Percentiles rank a stretch among this genome's conserved stretches.
These are phyloP conservation scores for Pipistrellus pipistrellus DNA, from an alignment of 2,797 vertebrate species.

Conservation along the genomic window DNA sequence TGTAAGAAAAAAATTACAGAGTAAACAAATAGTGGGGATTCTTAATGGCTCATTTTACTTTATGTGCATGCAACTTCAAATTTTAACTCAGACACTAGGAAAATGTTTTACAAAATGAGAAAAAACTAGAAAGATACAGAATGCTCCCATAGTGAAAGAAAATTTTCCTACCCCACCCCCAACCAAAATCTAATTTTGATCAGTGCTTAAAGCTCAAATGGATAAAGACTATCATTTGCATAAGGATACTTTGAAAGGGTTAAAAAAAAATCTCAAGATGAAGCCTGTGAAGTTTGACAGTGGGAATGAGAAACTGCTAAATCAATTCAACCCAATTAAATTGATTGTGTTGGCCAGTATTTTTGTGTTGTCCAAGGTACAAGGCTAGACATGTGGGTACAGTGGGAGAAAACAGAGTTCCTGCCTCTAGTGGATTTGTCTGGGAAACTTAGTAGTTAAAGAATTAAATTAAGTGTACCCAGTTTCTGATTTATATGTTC, in stretches of 20 bases:
- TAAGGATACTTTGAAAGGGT: constrained; percentile 44
- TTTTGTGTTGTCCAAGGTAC: background rate
- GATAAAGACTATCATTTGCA: constrained; percentile 52
- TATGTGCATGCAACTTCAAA: background rate
- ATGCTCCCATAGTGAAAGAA: background rate
- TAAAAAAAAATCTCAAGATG: constrained; percentile 34
- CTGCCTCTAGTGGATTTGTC: background rate
- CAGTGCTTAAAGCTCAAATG: background rate
- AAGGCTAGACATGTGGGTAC: background rate
- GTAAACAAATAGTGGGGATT: background rate
- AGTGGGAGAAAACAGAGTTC: background rate
- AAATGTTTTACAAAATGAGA: constrained; percentile 37
- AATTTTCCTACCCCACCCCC: background rate
- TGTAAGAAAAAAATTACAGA: background rate
- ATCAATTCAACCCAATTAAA: background rate
- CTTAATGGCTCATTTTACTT: background rate
- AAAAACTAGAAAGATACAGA: constrained; percentile 26
- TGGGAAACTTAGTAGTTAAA: background rate
- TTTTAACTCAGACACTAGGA: constrained; percentile 9
- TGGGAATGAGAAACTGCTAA: constrained; percentile 16
- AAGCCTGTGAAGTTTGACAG: constrained; percentile 35
- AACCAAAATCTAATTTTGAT: constrained; percentile 16
- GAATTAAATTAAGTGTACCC: background rate
- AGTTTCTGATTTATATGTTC: constrained; percentile 46
- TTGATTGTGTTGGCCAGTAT: background rate